Evolutionary conservation across 2,888 invertebrate genomes (phyloP).

Genomic region (Lepetodrilus schrolli): DNA sequence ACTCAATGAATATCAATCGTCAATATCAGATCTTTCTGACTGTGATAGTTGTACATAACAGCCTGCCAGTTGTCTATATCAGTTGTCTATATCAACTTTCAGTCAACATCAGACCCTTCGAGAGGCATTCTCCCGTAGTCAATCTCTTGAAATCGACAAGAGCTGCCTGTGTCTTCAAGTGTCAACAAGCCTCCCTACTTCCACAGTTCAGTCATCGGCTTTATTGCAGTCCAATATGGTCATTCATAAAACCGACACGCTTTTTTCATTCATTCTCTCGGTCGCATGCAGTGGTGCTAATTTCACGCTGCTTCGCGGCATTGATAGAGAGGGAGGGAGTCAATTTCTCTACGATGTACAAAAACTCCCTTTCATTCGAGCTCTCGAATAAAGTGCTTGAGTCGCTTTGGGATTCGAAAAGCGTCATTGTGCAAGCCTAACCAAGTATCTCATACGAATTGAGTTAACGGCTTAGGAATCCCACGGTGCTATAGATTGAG

Average conservation of each 20-base stretch:
- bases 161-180: neutral
- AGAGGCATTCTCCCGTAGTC: neutral
- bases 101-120: neutral
- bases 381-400: neutral
- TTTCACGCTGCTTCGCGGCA: neutral
- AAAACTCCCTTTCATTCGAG: neutral
- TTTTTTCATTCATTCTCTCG: neutral
- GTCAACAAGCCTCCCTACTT: neutral
- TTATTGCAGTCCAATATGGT: constrained; percentile 8
- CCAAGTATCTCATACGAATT: neutral
- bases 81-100: neutral
- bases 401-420: neutral
- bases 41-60: too few species aligned
- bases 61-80: too few species aligned
- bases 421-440: neutral
- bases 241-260: constrained; percentile 22
- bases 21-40: too few species aligned
- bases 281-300: neutral
- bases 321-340: neutral
- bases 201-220: neutral
- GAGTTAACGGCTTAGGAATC: neutral
- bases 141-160: neutral
- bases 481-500: neutral
- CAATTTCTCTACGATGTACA: neutral
- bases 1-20: too few species aligned